Conservation (phyloP, 2,113 vertebrate genomes). For the Paradisaea rubra region DNA sequence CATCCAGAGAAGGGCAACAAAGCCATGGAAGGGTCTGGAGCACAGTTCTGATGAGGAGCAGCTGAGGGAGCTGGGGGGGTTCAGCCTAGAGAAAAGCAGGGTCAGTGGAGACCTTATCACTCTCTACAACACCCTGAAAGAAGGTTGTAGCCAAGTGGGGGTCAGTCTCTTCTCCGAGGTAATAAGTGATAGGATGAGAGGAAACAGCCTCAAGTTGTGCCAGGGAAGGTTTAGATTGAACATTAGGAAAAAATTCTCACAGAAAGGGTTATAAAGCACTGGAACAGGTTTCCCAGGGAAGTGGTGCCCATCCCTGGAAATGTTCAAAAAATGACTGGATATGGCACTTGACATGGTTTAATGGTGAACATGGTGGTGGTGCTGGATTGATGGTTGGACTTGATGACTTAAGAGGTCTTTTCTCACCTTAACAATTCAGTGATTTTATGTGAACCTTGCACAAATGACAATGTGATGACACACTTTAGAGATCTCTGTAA, state of each 20-base stretch:
- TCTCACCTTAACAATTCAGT: neutral
- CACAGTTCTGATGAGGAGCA: neutral
- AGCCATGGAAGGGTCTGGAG: neutral
- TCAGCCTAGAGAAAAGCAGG: neutral
- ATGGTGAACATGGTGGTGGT: neutral
- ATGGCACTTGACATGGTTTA: neutral
- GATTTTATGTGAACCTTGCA: neutral
- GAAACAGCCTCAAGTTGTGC: neutral
- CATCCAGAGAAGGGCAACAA: neutral
- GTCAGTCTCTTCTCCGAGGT: neutral
- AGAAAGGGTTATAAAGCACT: neutral
- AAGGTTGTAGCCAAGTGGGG: fast-evolving
- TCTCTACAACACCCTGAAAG: neutral
- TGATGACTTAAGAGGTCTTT: neutral
- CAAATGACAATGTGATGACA: neutral
- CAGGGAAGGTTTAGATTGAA: neutral
- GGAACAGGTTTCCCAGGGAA: neutral
- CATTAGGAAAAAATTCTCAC: neutral
- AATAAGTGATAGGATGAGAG: neutral
- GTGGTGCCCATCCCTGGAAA: neutral
- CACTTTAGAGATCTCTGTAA: neutral
- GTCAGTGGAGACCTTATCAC: neutral
- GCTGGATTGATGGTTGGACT: neutral
- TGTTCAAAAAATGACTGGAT: neutral
- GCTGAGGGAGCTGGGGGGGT: neutral